phyloP scores from a whole-genome alignment of 2,797 vertebrate genomes.

The Kryptolebias ocellatus region DNA sequence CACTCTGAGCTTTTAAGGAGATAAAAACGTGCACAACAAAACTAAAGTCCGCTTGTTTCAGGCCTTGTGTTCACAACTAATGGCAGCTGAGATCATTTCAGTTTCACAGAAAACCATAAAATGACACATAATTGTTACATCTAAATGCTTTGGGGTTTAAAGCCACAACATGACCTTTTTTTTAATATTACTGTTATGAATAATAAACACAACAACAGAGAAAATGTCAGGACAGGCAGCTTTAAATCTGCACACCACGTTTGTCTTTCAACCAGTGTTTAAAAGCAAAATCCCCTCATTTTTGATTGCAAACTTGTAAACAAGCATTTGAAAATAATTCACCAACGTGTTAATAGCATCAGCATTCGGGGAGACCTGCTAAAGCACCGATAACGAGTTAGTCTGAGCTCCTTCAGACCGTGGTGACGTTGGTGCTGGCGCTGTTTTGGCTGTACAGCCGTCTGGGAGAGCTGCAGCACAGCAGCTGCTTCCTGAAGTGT shows the following conservation, averaged over 20 bases:
- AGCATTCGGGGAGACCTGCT: neutral
- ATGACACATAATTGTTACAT: constrained; percentile 1
- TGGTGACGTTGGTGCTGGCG: constrained; percentile 56
- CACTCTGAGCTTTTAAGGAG: neutral
- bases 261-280: neutral
- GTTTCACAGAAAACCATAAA: neutral
- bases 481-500: constrained; percentile 92
- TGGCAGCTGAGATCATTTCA: neutral
- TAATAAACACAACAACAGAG: neutral
- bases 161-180: neutral
- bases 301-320: neutral
- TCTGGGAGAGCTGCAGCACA: constrained; percentile 82
- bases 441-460: constrained; percentile 54
- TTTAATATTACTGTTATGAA: neutral
- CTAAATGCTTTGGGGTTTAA: neutral
- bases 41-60: neutral
- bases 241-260: neutral
- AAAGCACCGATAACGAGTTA: neutral
- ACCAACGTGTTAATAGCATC: neutral
- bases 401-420: constrained; percentile 40
- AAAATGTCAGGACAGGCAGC: neutral
- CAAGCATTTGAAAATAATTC: neutral
- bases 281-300: neutral
- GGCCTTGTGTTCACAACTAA: neutral
- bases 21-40: constrained; percentile 12